Conservation (phyloP, 23 tunicate species). For the Styela clava region DNA sequence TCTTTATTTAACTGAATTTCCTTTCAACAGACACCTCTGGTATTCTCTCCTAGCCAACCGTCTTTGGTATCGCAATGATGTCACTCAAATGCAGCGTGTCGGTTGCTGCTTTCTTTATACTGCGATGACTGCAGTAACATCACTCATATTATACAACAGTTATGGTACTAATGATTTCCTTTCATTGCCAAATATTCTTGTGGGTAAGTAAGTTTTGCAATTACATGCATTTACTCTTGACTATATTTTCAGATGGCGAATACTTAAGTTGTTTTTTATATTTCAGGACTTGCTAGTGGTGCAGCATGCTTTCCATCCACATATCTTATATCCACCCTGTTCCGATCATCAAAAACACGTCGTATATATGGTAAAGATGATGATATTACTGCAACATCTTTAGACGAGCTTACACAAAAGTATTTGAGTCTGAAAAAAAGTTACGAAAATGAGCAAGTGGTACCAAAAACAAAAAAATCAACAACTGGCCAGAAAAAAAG, state of each 20-base stretch:
- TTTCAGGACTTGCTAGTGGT: background rate
- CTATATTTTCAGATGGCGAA: no score
- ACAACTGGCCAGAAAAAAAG: background rate
- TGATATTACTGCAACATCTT: background rate
- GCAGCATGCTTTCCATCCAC: background rate
- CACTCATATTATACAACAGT: background rate
- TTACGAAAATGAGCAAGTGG: no score
- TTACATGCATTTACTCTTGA: no score
- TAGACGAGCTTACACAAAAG: background rate
- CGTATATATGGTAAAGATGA: background rate
- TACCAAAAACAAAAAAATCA: background rate
- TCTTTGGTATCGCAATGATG: slow-evolving; percentile 29
- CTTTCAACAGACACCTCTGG: slow-evolving; percentile 34
- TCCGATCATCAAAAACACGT: background rate
- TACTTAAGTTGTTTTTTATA: no score
- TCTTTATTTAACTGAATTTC: no score
- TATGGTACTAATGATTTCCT: background rate
- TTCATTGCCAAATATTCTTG: background rate
- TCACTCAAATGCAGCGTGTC: slow-evolving; percentile 35
- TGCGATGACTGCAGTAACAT: background rate
- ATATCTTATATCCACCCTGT: background rate
- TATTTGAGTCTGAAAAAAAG: no score
- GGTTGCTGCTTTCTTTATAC: slow-evolving; percentile 14
- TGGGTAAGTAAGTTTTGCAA: no score
- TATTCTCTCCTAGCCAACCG: slow-evolving; percentile 41